Percentiles rank a stretch among this genome's conserved stretches.
Evolutionary conservation across 2,797 vertebrate species (phyloP).

Genomic region (Botia almorhae): DNA sequence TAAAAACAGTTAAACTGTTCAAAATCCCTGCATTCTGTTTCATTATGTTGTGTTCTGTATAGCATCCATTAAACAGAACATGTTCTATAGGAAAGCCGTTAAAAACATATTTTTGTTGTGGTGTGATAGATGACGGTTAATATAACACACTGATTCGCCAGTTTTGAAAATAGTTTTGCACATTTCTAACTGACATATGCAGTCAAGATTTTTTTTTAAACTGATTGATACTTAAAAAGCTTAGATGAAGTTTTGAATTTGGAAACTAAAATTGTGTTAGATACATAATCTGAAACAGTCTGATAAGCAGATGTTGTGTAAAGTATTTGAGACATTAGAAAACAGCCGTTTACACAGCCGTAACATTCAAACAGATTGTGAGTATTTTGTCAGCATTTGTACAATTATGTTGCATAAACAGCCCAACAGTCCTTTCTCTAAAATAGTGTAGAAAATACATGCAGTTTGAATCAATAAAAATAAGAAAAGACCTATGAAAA

Average conservation of each 20-base stretch:
- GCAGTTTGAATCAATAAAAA: conserved; percentile 19
- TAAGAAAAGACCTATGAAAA: neutral
- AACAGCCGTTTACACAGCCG: conserved; percentile 7
- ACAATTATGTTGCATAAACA: conserved; percentile 30
- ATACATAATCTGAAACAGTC: conserved; percentile 12
- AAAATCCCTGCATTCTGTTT: neutral
- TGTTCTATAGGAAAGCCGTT: neutral
- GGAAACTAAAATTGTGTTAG: neutral
- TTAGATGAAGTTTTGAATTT: conserved; percentile 8
- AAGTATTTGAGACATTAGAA: conserved; percentile 30
- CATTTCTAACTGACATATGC: neutral
- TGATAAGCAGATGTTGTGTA: conserved; percentile 22
- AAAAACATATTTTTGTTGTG: neutral
- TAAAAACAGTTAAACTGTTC: neutral
- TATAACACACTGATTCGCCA: too few relatives aligned
- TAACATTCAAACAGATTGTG: conserved; percentile 13
- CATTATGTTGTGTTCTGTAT: neutral
- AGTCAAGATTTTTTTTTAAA: neutral
- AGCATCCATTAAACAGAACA: neutral
- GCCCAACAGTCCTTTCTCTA: conserved; percentile 12
- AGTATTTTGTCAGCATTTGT: conserved; percentile 29
- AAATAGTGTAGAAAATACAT: conserved; percentile 4
- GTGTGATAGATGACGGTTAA: too few relatives aligned
- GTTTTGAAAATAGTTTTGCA: neutral
- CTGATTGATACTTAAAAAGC: neutral